These are phyloP conservation scores for Euplexia lucipara DNA, from an alignment of 2,888 invertebrate species.

Conservation along the genomic window DNA sequence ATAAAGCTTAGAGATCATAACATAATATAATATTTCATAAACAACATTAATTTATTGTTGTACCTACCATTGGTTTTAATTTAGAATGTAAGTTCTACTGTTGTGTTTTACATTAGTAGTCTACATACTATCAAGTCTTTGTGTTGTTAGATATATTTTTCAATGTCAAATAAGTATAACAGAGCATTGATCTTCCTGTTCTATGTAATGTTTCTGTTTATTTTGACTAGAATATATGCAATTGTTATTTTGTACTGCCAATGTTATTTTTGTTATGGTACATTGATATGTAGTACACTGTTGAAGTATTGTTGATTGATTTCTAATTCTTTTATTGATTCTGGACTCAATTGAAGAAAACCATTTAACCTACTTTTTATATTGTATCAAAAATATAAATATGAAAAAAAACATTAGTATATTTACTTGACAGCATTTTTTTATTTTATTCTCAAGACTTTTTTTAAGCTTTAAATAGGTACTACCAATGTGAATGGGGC, in stretches of 20 bases:
- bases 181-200: slow-evolving; percentile 57
- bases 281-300: slow-evolving; percentile 32
- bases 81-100: not conserved
- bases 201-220: slow-evolving; percentile 57
- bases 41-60: not conserved
- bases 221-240: not conserved
- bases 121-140: slow-evolving; percentile 25
- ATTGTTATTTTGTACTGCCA: slow-evolving; percentile 30
- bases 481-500: slow-evolving; percentile 5
- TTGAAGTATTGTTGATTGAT: not conserved
- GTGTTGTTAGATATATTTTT: slow-evolving; percentile 6
- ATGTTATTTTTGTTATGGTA: slow-evolving; percentile 50
- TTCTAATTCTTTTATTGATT: not conserved
- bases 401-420: not conserved
- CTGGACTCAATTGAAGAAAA: not conserved
- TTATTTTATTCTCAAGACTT: not conserved
- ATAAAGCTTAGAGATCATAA: not conserved
- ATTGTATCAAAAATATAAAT: not conserved
- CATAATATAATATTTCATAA: slow-evolving; percentile 2
- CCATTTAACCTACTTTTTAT: not conserved
- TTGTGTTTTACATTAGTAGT: slow-evolving; percentile 22
- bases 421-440: not conserved
- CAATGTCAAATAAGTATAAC: slow-evolving; percentile 47
- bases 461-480: not conserved
- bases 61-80: no score